phyloP scores from a whole-genome alignment of 2,888 invertebrate genomes.

The Erebia palarica region DNA sequence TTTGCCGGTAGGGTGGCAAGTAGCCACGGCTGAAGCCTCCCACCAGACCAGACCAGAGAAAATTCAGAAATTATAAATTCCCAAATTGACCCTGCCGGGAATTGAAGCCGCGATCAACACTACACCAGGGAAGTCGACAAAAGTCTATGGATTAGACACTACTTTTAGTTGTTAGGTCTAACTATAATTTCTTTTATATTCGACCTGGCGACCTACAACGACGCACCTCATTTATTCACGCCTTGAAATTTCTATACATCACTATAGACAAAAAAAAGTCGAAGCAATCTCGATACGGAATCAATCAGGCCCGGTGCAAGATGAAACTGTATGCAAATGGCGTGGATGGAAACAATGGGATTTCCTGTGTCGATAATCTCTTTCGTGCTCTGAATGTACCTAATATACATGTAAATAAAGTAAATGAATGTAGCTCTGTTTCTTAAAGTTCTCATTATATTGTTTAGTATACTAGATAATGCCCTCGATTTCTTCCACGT shows the following conservation, averaged over 20 bases:
- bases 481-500: no score
- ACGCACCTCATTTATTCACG: conserved; percentile 53
- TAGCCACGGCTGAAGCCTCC: no score
- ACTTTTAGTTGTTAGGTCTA: no score
- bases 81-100: no score
- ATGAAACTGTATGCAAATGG: conserved; percentile 72
- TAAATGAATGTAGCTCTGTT: not conserved
- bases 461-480: no score
- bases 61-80: no score
- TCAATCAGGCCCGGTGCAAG: conserved; percentile 59
- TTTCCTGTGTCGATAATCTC: conserved; percentile 69
- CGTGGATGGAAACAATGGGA: conserved; percentile 69
- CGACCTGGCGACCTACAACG: conserved; percentile 14
- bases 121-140: no score
- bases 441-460: not conserved
- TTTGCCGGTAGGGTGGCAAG: no score
- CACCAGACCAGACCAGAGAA: no score
- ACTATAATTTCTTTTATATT: no score
- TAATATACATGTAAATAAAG: conserved; percentile 1
- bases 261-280: conserved; percentile 52
- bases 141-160: no score
- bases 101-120: no score
- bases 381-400: conserved; percentile 41
- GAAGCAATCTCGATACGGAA: conserved; percentile 58
- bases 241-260: conserved; percentile 67